Evolutionary conservation across 2,888 invertebrate genomes (phyloP).

Genomic region (Allacma fusca): DNA sequence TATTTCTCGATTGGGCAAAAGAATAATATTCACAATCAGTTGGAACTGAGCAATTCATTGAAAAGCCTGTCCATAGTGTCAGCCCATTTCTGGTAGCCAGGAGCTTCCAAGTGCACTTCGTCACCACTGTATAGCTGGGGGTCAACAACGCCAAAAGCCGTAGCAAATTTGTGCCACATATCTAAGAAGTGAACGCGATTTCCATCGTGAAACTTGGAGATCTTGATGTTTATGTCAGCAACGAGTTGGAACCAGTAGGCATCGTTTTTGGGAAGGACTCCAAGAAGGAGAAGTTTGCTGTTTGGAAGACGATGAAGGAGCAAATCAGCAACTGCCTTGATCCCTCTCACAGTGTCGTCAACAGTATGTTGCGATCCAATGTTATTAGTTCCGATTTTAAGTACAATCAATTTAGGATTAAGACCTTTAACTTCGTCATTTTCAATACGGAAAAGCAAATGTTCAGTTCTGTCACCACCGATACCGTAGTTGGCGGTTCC

Average conservation of each 20-base stretch:
- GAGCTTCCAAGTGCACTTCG: constrained; percentile 47
- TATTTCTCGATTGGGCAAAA: too few species aligned
- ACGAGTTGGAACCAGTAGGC: constrained; percentile 20
- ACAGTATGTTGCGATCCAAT: not conserved
- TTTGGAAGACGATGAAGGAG: constrained; percentile 41
- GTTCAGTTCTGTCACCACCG: constrained; percentile 40
- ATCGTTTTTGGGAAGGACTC: constrained; percentile 43
- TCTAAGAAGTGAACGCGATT: constrained; percentile 50
- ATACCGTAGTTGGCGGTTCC: constrained; percentile 43
- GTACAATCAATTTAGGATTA: constrained; percentile 36
- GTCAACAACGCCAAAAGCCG: constrained; percentile 44
- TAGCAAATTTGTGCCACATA: constrained; percentile 55
- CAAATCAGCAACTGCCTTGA: constrained; percentile 37
- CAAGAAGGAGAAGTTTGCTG: constrained; percentile 47
- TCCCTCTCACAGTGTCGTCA: constrained; percentile 36
- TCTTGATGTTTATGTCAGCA: constrained; percentile 36
- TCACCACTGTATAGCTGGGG: constrained; percentile 47
- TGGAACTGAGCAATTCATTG: constrained; percentile 45
- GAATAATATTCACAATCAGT: too few species aligned
- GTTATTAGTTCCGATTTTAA: constrained; percentile 44
- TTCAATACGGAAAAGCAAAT: constrained; percentile 36
- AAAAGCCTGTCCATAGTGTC: constrained; percentile 54
- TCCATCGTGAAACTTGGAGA: constrained; percentile 50
- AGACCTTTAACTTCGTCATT: constrained; percentile 27
- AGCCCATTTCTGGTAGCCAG: constrained; percentile 55